Evolutionary conservation across 2,888 invertebrate genomes (phyloP), one percentile per base, ranked within the genome.

Genomic region (Clunio marinus): DNA sequence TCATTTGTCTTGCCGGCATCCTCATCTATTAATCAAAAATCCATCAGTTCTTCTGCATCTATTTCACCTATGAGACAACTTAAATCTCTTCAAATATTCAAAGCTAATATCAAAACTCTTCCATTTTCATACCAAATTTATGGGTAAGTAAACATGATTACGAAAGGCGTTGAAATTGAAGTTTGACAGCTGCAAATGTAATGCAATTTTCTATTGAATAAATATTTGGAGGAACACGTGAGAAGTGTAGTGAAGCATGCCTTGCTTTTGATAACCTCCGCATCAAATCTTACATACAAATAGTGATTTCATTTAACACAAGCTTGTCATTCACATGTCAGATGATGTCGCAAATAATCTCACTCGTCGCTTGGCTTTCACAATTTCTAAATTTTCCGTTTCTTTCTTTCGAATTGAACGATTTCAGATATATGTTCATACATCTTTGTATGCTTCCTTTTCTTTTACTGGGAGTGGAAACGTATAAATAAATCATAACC

Each of bases 101-200:
- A 77, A 75, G 76, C 77, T 68, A 75, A 78, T 8, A 77, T 79
- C 71, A 78, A 77, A 75, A 76, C 76, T 70, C 73, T 79, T 72
- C 79, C 79, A 70, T 79, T 79, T 72, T 77, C 76, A 74, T 75
- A 78, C 72, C 75, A 77, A 72, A 77, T 79, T 71, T 77, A 79
- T 69, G 78, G 78, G 79, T 79, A 72, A 78, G 77, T 77, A 62
- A 35, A n/a, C 13, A n/a, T 25, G 8, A 32, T 4, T 7, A 32
- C 4, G 10, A 7, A 32, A 10, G 4, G 10, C 4, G 4, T 32
- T 32, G 5, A 32, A 7, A 32, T 32, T 32, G 5, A 4, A 32
- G 32, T 32, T 32, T 32, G 51, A 22, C 51, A 41, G 41, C 2
- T 41, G 41, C 41, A n/a, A 15, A 3, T 41, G 4, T 41, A 15